phyloP scores from a whole-genome alignment of 64 coral and sea anemone species.

The Actinia equina region DNA sequence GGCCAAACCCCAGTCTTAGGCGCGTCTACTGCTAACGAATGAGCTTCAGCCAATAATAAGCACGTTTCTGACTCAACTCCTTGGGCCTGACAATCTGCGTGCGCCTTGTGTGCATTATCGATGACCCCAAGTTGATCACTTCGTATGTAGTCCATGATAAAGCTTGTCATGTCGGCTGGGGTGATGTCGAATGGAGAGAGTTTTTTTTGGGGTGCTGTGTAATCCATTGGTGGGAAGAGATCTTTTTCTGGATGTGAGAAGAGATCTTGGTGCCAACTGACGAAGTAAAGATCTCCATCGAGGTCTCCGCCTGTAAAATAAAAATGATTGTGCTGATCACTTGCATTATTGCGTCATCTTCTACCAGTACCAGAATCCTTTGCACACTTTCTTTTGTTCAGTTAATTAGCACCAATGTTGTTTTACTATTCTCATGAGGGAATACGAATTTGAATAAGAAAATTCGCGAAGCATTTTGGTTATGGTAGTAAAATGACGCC shows the following conservation, averaged over 20 bases:
- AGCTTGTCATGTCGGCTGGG: conserved; percentile 73
- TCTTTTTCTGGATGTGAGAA: conserved; percentile 45
- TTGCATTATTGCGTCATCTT: too few species aligned
- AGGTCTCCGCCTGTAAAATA: conserved; percentile 71
- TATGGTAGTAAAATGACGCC: too few species aligned
- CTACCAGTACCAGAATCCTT: too few species aligned
- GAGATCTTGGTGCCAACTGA: conserved; percentile 86
- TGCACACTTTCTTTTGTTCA: too few species aligned
- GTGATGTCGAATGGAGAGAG: conserved; percentile 45
- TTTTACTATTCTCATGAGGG: too few species aligned
- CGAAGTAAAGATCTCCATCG: conserved; percentile 96
- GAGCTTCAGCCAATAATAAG: conserved; percentile 70
- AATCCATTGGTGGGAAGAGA: conserved; percentile 83
- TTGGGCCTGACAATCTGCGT: conserved; percentile 53
- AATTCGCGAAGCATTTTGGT: too few species aligned
- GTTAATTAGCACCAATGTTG: too few species aligned
- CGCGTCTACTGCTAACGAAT: conserved; percentile 89
- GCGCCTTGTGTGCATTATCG: conserved; percentile 96
- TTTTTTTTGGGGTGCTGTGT: conserved; percentile 66
- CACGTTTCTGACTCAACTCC: conserved; percentile 84
- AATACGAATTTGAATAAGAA: too few species aligned
- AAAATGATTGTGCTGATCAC: not conserved
- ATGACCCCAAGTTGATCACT: conserved; percentile 90
- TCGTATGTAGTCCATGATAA: conserved; percentile 84
- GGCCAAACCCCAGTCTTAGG: conserved; percentile 89